These are phyloP conservation scores for Spheniscus mendiculus DNA, from an alignment of 2,113 vertebrate genomes.

Conservation along the genomic window DNA sequence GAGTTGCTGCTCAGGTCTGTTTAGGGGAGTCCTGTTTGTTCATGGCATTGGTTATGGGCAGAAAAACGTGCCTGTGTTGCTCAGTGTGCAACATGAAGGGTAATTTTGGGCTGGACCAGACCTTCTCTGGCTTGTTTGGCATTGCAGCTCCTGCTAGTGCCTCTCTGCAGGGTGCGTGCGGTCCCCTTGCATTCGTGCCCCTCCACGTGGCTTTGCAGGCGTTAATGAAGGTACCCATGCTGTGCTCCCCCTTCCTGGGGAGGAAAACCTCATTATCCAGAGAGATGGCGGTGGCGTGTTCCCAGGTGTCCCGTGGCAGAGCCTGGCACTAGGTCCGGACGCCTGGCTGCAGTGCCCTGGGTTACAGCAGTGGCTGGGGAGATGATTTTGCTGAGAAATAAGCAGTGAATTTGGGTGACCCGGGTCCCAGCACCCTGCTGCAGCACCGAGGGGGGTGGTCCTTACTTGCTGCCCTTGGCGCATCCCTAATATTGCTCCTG, in stretches of 20 bases:
- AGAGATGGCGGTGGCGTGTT: background rate
- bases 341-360: background rate
- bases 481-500: background rate
- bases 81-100: rapidly evolving
- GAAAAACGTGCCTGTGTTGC: rapidly evolving
- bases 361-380: background rate
- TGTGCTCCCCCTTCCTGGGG: background rate
- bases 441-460: background rate
- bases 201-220: background rate
- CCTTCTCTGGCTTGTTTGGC: background rate
- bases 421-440: background rate
- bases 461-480: rapidly evolving
- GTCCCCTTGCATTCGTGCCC: background rate
- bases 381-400: background rate
- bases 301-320: background rate
- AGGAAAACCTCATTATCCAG: background rate
- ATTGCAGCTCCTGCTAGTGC: background rate
- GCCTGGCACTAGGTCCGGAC: background rate
- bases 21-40: background rate
- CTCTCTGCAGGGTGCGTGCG: background rate
- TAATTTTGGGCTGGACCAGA: no score
- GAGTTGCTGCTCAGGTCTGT: background rate
- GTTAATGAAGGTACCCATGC: background rate
- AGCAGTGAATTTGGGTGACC: background rate
- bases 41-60: rapidly evolving